Conservation (phyloP, 2,113 vertebrate genomes). For the Proterorhinus semilunaris region DNA sequence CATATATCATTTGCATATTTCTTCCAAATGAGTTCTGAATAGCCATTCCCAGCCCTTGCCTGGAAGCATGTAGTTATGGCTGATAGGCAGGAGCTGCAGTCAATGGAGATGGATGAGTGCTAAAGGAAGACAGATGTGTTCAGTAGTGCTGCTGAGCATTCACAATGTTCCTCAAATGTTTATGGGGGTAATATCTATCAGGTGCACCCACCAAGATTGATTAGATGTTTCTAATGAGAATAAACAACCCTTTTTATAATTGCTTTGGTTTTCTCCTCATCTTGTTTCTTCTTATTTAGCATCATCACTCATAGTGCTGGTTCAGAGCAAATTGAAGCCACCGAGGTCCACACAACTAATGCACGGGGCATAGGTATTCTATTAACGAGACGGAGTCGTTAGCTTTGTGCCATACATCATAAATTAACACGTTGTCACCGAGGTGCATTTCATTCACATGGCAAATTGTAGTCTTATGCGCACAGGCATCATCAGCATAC, state of each 20-base stretch:
- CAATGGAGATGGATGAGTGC: conserved; percentile 39
- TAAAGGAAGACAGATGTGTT: conserved; percentile 46
- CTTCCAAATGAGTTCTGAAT: conserved; percentile 14
- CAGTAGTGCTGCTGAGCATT: conserved; percentile 24
- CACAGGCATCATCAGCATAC: not conserved
- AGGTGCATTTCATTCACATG: not conserved
- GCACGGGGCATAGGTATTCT: not conserved
- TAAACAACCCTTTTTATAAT: conserved; percentile 47
- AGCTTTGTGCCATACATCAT: conserved; percentile 5
- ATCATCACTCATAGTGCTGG: not conserved
- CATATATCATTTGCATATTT: conserved; percentile 5
- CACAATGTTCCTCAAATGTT: conserved; percentile 31
- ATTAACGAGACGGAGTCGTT: not conserved
- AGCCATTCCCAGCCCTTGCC: conserved; percentile 18
- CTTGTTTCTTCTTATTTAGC: conserved; percentile 20
- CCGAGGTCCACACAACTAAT: conserved; percentile 2
- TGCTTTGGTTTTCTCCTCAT: not conserved
- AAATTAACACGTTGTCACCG: not conserved
- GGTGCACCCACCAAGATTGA: conserved; percentile 40
- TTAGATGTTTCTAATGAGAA: conserved; percentile 36
- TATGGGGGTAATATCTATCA: conserved; percentile 43
- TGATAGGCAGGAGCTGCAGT: conserved; percentile 20
- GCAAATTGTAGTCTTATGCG: not conserved
- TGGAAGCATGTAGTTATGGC: conserved; percentile 19
- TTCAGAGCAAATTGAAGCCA: not conserved